phyloP scores from a whole-genome alignment of 2,888 invertebrate genomes.

The Leptodirus hochenwartii region DNA sequence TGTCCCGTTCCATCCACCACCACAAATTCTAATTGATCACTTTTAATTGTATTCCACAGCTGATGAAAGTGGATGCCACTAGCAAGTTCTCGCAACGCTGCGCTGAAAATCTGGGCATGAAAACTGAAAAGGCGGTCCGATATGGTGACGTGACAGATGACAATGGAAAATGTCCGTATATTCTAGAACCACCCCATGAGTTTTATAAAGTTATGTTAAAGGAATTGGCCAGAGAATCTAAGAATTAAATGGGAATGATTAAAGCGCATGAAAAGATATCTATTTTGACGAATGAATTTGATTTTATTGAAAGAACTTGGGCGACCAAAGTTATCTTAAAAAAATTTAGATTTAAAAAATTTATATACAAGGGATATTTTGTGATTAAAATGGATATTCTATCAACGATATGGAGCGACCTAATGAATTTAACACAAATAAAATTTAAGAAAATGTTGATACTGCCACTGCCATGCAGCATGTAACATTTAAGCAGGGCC shows the following conservation, averaged over 20 bases:
- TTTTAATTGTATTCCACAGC: constrained; percentile 24
- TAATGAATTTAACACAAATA: background rate
- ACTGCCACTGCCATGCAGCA: constrained; percentile 30
- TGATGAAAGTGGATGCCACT: constrained; percentile 68
- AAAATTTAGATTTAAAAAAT: background rate
- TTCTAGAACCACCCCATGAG: constrained; percentile 48
- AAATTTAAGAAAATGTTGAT: constrained; percentile 22
- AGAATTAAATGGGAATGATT: constrained; percentile 2
- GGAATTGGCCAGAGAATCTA: constrained; percentile 10
- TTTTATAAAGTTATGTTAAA: constrained; percentile 26
- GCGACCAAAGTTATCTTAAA: too few species aligned
- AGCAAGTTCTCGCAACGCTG: constrained; percentile 64
- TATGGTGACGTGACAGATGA: constrained; percentile 54
- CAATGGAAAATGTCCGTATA: constrained; percentile 38
- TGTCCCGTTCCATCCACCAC: too few species aligned
- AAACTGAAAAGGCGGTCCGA: constrained; percentile 40
- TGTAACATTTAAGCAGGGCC: constrained; percentile 21
- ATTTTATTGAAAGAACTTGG: constrained; percentile 1
- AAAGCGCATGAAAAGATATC: background rate
- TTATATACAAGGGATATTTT: background rate
- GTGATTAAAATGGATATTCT: constrained; percentile 1
- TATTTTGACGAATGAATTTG: background rate
- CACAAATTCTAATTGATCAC: too few species aligned
- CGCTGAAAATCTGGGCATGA: constrained; percentile 46
- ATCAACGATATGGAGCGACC: constrained; percentile 2